These are phyloP conservation scores for Ctenicera cuprea DNA, from an alignment of 2,888 invertebrate genomes.

Conservation along the genomic window DNA sequence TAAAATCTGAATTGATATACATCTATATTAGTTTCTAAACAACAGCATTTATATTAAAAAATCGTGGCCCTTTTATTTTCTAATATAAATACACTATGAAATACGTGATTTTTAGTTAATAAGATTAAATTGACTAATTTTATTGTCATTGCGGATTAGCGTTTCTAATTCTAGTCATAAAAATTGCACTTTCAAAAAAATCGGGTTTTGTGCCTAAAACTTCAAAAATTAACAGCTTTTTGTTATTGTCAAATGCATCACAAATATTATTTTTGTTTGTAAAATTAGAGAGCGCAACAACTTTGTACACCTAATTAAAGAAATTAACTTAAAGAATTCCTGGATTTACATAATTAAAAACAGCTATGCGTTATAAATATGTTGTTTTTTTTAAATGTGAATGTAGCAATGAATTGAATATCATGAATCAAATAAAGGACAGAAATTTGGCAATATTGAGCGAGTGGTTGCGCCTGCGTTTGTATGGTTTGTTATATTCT, in stretches of 20 bases:
- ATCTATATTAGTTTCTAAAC: conserved; percentile 23
- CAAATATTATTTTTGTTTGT: conserved; percentile 34
- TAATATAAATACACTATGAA: conserved; percentile 63
- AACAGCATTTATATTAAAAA: conserved; percentile 64
- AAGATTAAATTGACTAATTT: conserved; percentile 62
- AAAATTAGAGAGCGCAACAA: neutral
- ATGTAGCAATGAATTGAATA: conserved; percentile 7
- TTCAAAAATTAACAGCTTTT: conserved; percentile 36
- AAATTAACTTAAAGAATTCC: no score
- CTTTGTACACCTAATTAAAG: no score
- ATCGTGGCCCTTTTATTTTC: conserved; percentile 67
- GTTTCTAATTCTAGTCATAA: conserved; percentile 55
- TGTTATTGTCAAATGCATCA: conserved; percentile 58
- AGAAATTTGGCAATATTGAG: conserved; percentile 53
- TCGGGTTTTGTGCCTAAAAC: conserved; percentile 34
- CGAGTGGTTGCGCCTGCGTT: conserved; percentile 50
- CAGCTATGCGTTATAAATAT: no score
- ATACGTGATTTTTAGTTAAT: conserved; percentile 40
- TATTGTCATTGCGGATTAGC: conserved; percentile 63
- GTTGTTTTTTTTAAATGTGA: neutral
- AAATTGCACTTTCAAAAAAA: conserved; percentile 58
- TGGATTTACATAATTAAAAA: neutral
- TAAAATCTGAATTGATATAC: conserved; percentile 10
- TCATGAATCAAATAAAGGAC: conserved; percentile 35
- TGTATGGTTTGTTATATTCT: conserved; percentile 52